These are phyloP conservation scores for Danio aesculapii DNA, from an alignment of 2,797 vertebrate genomes.

Conservation along the genomic window DNA sequence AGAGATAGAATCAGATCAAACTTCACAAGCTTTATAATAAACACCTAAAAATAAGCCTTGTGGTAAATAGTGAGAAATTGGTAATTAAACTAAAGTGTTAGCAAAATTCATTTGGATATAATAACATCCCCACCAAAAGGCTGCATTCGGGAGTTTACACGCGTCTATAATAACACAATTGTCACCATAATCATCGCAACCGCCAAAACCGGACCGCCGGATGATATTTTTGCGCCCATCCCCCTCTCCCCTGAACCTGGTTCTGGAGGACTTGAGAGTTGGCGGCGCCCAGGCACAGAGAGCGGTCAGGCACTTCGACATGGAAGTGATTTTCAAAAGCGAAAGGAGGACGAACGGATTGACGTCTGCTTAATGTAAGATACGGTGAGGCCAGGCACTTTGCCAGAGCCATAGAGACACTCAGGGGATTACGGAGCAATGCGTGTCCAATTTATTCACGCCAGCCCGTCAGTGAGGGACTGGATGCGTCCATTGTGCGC, in stretches of 20 bases:
- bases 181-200: constrained; percentile 22
- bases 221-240: constrained; percentile 27
- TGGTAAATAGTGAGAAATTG: no score
- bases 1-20: no score
- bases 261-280: constrained; percentile 45
- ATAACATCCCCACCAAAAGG: no score
- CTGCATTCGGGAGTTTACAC: constrained; percentile 12
- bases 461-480: constrained; percentile 61
- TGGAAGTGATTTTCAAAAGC: constrained; percentile 70
- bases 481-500: constrained; percentile 65
- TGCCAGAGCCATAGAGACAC: constrained; percentile 68
- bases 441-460: constrained; percentile 71
- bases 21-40: no score
- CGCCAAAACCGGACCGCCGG: constrained; percentile 55
- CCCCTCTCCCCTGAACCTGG: constrained; percentile 25
- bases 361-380: constrained; percentile 72
- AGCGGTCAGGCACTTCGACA: constrained; percentile 63
- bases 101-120: neutral
- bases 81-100: no score
- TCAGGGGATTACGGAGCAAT: constrained; percentile 71
- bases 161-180: constrained; percentile 24
- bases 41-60: no score
- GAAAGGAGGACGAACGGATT: constrained; percentile 63
- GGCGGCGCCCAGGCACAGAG: constrained; percentile 54
- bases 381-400: constrained; percentile 67